Percentiles rank a stretch among this genome's conserved stretches.
Evolutionary conservation across 2,797 vertebrate species (phyloP).

Genomic region (Lemur catta): DNA sequence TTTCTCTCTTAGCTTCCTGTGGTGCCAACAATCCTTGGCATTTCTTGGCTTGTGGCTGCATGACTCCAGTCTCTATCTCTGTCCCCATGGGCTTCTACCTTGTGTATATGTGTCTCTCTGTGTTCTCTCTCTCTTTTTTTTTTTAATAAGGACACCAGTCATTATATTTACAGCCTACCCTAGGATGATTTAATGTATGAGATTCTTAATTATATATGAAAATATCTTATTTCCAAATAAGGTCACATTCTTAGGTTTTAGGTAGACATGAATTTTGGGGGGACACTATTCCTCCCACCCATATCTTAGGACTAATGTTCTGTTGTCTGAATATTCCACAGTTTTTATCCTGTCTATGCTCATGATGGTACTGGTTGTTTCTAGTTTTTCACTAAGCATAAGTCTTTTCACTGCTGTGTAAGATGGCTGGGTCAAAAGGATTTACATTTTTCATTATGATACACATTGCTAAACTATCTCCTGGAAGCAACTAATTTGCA

Average conservation of each 20-base stretch:
- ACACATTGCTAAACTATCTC: neutral
- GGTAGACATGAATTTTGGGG: neutral
- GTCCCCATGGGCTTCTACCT: neutral
- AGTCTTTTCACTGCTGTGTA: neutral
- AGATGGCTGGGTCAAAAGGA: neutral
- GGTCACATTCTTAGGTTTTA: neutral
- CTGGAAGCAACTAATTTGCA: neutral
- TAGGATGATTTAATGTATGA: conserved; percentile 3
- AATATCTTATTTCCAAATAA: neutral
- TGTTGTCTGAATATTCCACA: conserved; percentile 7
- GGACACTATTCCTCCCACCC: neutral
- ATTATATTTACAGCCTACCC: neutral
- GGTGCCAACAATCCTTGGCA: neutral
- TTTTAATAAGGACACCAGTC: neutral
- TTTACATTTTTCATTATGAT: neutral
- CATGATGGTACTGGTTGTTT: neutral
- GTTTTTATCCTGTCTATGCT: neutral
- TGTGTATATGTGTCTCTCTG: neutral
- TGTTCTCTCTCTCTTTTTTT: neutral
- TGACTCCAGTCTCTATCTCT: neutral
- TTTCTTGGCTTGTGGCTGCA: neutral
- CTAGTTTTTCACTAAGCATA: neutral
- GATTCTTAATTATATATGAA: neutral
- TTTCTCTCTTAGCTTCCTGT: neutral
- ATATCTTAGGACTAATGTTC: neutral